Conservation (phyloP, 1,140 invertebrate genomes). For the Dendrolimus kikuchii region DNA sequence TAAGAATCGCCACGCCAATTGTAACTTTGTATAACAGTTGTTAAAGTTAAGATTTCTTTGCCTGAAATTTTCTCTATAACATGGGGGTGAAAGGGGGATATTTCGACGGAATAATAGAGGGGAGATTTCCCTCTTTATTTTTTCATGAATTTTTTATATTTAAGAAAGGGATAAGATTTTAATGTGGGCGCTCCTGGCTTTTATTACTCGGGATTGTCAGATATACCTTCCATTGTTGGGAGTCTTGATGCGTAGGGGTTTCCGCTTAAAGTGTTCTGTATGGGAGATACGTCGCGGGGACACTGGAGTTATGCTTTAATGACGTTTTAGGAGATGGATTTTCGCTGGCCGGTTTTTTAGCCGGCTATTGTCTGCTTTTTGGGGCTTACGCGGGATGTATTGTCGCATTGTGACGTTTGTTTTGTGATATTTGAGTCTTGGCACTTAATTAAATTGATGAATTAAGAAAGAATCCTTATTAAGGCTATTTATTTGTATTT, state of each 20-base stretch:
- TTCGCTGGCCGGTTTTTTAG: constrained; percentile 36
- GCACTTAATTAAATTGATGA: no score
- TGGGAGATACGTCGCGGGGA: constrained; percentile 37
- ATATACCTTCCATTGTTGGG: constrained; percentile 59
- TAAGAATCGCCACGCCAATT: constrained; percentile 32
- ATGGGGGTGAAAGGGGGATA: constrained; percentile 27
- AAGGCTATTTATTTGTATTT: no score
- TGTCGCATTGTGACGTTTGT: no score
- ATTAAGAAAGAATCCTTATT: no score
- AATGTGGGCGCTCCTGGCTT: constrained; percentile 61
- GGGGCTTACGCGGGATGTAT: not conserved
- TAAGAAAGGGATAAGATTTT: constrained; percentile 73
- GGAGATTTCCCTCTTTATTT: constrained; percentile 67
- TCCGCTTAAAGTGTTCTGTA: constrained; percentile 68
- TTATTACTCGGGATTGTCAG: constrained; percentile 65
- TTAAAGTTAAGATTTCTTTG: constrained; percentile 63
- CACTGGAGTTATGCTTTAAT: constrained; percentile 43
- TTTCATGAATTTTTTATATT: constrained; percentile 71
- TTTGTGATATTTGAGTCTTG: no score
- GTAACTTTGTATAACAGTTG: constrained; percentile 44
- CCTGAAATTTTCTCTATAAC: constrained; percentile 27
- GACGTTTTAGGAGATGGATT: constrained; percentile 41
- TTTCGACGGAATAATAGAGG: constrained; percentile 61
- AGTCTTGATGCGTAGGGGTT: constrained; percentile 64
- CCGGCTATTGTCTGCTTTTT: constrained; percentile 9